Evolutionary conservation across 2,888 invertebrate species (phyloP), one percentile per base, ranked within the genome.

Genomic region (Ommatoiulus sabulosus): DNA sequence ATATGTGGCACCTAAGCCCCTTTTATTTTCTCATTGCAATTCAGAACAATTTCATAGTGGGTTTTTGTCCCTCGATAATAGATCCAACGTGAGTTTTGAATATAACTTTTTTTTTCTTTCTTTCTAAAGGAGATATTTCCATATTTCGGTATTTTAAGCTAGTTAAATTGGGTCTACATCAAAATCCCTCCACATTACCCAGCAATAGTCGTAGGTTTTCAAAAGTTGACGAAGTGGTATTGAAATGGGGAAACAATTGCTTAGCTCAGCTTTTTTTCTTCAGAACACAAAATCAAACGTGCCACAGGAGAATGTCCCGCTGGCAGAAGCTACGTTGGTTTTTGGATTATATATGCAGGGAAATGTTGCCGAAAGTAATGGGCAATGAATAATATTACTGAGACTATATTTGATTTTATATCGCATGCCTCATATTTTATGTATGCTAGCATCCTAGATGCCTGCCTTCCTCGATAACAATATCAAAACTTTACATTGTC

Each of bases 1-100:
- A 48, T 20, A 63, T 63, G 63, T 63, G 20, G 63, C 63, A 52
- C 63, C n/a, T 63, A 63, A 63, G 63, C 63, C 63, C 63, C 63
- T 20, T 63, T 63, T 63, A 63, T 63, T 63, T 1, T 63, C 63
- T 4, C 63, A 20, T 63, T 63, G n/a, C 63, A 63, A 63, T 20
- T n/a, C 63, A 63, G 15, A 63, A 63, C 63, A 4, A 15, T 63
- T 63, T 63, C 63, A 63, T 20, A 63, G 63, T 63, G 63, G 63
- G 5, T 63, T 63, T 63, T 20, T 63, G 20, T 20, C 63, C 20
- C 20, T 20, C 8, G 20, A 20, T 63, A 63, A 63, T 63, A 20
- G 20, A 63, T 63, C 15, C 63, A 63, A 15, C 63, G 0, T 63
- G 15, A 63, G 20, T 20, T 10, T 63, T 63, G 63, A 63, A 20